phyloP scores from a whole-genome alignment of 2,113 vertebrate genomes.

The Callocephalon fimbriatum region DNA sequence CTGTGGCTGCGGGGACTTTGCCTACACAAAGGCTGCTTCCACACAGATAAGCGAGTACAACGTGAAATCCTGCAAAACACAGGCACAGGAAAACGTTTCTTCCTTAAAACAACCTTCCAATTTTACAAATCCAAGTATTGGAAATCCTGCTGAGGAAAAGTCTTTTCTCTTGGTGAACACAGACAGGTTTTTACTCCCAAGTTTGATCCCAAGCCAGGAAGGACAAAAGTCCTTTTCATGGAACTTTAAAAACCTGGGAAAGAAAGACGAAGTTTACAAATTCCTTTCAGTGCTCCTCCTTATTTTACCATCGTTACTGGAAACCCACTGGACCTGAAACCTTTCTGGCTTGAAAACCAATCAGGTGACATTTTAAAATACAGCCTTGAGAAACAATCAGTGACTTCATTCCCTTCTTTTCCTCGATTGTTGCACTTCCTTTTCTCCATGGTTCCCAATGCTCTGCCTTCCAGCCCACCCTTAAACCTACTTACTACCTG shows the following conservation, averaged over 20 bases:
- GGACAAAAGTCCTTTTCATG: conserved; percentile 42
- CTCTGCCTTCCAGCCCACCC: not conserved
- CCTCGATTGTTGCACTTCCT: not conserved
- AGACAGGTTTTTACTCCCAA: not conserved
- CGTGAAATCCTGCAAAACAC: not conserved
- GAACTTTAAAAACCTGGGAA: conserved; percentile 1
- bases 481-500: not conserved
- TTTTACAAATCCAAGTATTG: not conserved
- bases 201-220: conserved; percentile 20
- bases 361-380: conserved; percentile 24
- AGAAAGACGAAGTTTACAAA: conserved; percentile 38
- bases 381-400: conserved; percentile 26
- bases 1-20: not conserved
- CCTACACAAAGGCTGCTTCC: not conserved
- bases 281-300: conserved; percentile 16
- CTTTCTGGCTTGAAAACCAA: conserved; percentile 39
- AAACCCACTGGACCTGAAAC: conserved; percentile 27
- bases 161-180: conserved; percentile 8
- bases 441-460: not conserved
- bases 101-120: not conserved
- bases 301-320: conserved; percentile 34
- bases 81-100: not conserved
- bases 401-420: conserved; percentile 34
- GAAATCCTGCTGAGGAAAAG: not conserved
- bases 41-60: not conserved